Base-by-base conservation (phyloP, 2,797 vertebrate species). In the Myotis pilosus region DNA sequence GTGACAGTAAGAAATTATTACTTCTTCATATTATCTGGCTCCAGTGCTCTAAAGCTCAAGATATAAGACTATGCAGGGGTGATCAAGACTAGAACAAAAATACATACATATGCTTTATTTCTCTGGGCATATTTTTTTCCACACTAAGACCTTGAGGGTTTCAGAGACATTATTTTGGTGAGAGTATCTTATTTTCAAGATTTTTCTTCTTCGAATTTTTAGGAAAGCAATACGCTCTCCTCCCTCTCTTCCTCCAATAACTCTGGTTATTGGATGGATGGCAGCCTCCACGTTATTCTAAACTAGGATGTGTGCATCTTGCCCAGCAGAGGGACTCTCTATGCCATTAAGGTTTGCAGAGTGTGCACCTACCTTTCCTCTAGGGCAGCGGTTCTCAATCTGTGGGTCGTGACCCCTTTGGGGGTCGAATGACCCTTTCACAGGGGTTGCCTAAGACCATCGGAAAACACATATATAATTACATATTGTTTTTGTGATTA, bases 71-170 rank as follows among this genome's bases (percentile, higher is more conserved):
- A 51, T 4, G 20, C 5, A 49, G 51, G 44, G 49, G 33, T 30
- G 19, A 57, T 55, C 13, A 94, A 87, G 53, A 74, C 30, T n/a
- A 81, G n/a, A 89, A 91, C 33, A 71, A 87, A 85, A 62, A 86
- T 16, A 72, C 5, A 33, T 12, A 51, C 0, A 19, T 15, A 62
- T 36, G 53, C n/a, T 5, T 90, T 33, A 33, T 53, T 49, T 87
- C 57, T 80, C 60, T 36, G 57, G 60, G 30, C 22, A 25, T 30
- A 66, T 57, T 38, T 79, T 64, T 75, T 19, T 4, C 12, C 47
- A 72, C 2, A 4, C 25, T 47, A 17, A 93, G 69, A 53, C 0
- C 19, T 33, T 44, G 47, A 4, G 28, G 1, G 17, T 49, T 62
- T 88, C 41, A 55, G 38, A 75, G 25, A 47, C 25, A 57, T 72